These are phyloP conservation scores for Microchirus variegatus DNA, from an alignment of 2,797 vertebrate genomes.

Conservation along the genomic window DNA sequence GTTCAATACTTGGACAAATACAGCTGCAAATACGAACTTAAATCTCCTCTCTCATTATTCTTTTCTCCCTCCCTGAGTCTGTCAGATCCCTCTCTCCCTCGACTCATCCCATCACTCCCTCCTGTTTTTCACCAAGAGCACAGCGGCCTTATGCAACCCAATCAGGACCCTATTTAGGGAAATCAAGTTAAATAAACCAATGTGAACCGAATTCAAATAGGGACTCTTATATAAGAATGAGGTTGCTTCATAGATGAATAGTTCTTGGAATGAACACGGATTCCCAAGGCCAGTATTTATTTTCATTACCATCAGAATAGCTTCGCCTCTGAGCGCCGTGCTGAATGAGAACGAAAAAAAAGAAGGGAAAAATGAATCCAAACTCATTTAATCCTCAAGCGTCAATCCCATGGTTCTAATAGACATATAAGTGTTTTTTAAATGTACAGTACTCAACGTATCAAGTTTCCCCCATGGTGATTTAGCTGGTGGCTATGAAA, in stretches of 20 bases:
- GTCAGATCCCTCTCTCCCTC: constrained; percentile 9
- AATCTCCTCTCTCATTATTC: constrained; percentile 31
- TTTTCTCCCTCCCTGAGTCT: constrained; percentile 9
- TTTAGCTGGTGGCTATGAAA: constrained; percentile 12
- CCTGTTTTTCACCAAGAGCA: constrained; percentile 31
- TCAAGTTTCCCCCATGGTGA: constrained; percentile 31
- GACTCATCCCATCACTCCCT: constrained; percentile 2
- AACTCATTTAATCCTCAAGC: constrained; percentile 14
- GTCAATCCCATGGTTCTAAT: constrained; percentile 25
- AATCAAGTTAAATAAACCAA: constrained; percentile 79
- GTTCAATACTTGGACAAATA: constrained; percentile 32
- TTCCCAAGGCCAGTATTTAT: constrained; percentile 88
- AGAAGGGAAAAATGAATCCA: constrained; percentile 31
- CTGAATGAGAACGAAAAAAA: constrained; percentile 29
- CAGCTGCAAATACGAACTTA: constrained; percentile 29
- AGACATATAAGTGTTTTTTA: constrained; percentile 16
- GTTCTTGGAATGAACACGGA: constrained; percentile 76
- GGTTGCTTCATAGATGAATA: constrained; percentile 78
- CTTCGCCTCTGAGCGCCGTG: constrained; percentile 50
- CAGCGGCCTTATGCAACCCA: constrained; percentile 71
- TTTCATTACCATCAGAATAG: constrained; percentile 85
- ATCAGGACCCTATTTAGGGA: constrained; percentile 74
- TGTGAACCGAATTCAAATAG: constrained; percentile 71
- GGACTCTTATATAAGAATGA: constrained; percentile 76
- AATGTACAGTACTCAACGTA: constrained; percentile 19